These are phyloP conservation scores for Leptobrachium leishanense DNA, from an alignment of 2,113 vertebrate genomes.

Conservation along the genomic window DNA sequence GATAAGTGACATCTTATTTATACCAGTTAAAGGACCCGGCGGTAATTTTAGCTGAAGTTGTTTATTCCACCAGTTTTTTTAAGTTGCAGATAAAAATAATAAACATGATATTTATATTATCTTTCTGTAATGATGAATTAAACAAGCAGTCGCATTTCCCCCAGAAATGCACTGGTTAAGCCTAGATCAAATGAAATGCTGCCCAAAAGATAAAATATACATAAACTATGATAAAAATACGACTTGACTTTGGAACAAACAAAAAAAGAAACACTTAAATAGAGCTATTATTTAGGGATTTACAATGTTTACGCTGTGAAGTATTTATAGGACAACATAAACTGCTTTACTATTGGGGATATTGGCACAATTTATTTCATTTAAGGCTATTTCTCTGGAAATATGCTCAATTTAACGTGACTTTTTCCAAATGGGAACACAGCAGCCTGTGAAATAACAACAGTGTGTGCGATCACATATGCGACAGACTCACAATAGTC, in stretches of 20 bases:
- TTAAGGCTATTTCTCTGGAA: background rate
- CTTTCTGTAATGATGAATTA: no score
- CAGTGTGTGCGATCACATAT: background rate
- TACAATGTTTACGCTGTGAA: constrained; percentile 14
- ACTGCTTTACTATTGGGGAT: background rate
- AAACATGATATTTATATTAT: no score
- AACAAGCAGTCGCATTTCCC: background rate
- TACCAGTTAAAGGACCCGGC: background rate
- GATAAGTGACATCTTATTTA: constrained; percentile 9
- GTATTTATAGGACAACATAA: background rate
- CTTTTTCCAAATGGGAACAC: background rate
- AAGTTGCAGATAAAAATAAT: background rate
- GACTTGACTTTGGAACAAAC: background rate
- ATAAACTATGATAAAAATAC: constrained; percentile 6
- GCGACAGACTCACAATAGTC: background rate
- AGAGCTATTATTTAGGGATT: background rate
- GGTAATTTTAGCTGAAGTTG: background rate
- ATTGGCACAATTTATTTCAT: constrained; percentile 1
- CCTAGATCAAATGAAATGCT: constrained; percentile 11
- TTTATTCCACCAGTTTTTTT: background rate
- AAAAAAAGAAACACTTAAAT: background rate
- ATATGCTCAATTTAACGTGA: background rate
- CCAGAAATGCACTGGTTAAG: background rate
- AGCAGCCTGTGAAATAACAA: background rate
- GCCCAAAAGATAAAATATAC: constrained; percentile 2